Evolutionary conservation across 2,888 invertebrate genomes (phyloP), one percentile per base, ranked within the genome.

Genomic region (Ophion ventricosus): DNA sequence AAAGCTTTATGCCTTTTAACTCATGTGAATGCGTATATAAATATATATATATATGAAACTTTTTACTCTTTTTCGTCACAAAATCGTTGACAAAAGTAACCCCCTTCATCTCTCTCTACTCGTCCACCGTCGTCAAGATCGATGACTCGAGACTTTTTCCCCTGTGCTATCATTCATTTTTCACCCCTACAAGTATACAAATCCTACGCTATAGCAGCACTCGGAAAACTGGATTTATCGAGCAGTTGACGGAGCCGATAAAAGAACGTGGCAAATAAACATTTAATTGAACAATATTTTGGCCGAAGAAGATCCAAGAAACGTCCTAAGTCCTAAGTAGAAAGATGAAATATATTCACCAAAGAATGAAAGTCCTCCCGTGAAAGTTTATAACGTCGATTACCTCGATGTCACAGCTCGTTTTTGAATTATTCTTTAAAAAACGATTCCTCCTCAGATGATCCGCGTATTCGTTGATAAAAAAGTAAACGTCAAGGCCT

Each of bases 131-230:
- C 72, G 77, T 83, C 82, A 80, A 87, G 88, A 88, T 89, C 88
- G 88, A 89, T 89, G 88, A 88, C 87, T 85, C 81, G 74, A 77
- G 81, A 83, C 80, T 88, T 87, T 86, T 88, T 87, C 80, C 61
- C 63, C 64, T 75, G 29, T 35, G 20, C 61, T 63, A 35, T 74
- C 79, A 56, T 82, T 84, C 82, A 81, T 82, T 82, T 83, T 85
- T 80, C 77, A 77, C 40, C 59, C 69, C 69, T 49, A 29, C 57
- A 43, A 54, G n/a, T 74, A 40, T 80, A 56, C 61, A 59, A 25
- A 49, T 72, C 17, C 20, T 54, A 11, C 35, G 70, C 78, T 72
- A 80, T 73, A 76, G 29, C 29, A 40, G 29, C 8, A 64, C 43
- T 57, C 63, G 35, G 75, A 25, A 77, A 69, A 80, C 17, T 73